A percentile compares a stretch with the other conserved stretches of the same genome.
Conservation (phyloP, 2,797 vertebrate genomes). For the Chelon labrosus region DNA sequence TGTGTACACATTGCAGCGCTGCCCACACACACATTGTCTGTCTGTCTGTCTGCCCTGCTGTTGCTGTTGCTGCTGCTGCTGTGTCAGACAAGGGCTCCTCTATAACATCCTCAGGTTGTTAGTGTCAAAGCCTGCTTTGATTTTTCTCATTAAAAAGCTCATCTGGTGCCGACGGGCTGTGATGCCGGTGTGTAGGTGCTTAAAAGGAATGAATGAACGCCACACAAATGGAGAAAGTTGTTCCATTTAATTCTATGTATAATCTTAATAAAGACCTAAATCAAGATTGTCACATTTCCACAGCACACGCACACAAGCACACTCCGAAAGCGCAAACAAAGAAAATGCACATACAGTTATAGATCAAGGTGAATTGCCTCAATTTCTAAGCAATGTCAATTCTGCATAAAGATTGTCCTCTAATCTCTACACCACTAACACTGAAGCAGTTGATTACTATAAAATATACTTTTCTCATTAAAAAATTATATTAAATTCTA, state of each 20-base stretch:
- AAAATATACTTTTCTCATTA: conserved; percentile 89
- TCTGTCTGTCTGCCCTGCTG: conserved; percentile 40
- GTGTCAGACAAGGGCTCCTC: conserved; percentile 50
- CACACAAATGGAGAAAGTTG: conserved; percentile 79
- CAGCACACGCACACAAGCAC: conserved; percentile 85
- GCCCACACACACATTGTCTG: conserved; percentile 45
- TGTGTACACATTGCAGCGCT: conserved; percentile 78
- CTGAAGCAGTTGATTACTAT: conserved; percentile 86
- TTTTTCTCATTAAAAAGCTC: conserved; percentile 1
- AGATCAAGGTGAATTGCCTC: conserved; percentile 80
- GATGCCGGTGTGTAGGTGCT: not conserved
- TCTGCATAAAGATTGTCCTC: conserved; percentile 88
- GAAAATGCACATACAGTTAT: conserved; percentile 80
- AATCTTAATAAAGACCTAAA: conserved; percentile 87
- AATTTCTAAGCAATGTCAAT: conserved; percentile 84
- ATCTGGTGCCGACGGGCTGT: not conserved
- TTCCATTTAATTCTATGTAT: conserved; percentile 88
- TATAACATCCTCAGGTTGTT: conserved; percentile 23
- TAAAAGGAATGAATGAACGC: conserved; percentile 55
- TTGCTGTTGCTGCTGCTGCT: conserved; percentile 36
- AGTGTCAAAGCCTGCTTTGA: not conserved
- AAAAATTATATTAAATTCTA: conserved; percentile 91
- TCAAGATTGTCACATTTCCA: conserved; percentile 91
- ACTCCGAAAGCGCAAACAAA: conserved; percentile 81
- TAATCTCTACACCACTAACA: conserved; percentile 87